Evolutionary conservation across 2,797 vertebrate genomes (phyloP), one percentile per base, ranked within the genome.

Genomic region (Orestias chungarensis): DNA sequence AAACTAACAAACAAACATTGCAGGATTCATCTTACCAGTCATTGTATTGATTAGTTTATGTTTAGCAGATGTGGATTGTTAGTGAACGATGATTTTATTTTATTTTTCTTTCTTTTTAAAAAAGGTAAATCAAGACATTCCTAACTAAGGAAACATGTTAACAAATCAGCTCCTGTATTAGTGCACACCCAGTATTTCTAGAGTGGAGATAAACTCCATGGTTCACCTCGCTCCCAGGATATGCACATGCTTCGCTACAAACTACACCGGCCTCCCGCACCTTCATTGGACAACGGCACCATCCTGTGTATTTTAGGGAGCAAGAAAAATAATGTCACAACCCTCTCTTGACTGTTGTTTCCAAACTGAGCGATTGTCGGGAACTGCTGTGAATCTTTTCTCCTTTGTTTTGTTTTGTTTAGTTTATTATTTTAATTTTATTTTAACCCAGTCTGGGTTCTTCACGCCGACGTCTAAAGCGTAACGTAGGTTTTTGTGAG

Each of bases 111-210:
- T 72, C 25, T 50, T 43, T 64, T 50, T 84, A 10, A 10, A 52
- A 31, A 46, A 94, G 95, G 93, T 95, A 93, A 97, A 96, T 96
- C 95, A 95, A 97, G 94, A 99, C 97, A 98, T 99, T 99, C 97
- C 97, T 97, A 93, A 96, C 93, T 96, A 96, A 96, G 96, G 96
- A 94, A 92, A 87, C 87, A 93, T 91, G 87, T 91, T 92, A 90
- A 91, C 86, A 96, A 95, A 92, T 97, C 93, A 95, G 96, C 97
- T 97, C 96, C 96, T 98, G 97, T 98, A 96, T 95, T 95, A 95
- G 95, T 93, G 91, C 92, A 93, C 91, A 93, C 91, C 88, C 92
- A 93, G 92, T 92, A 91, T 94, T 95, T 94, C 86, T 95, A 95
- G 94, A 92, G 94, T 93, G 94, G 94, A 95, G 95, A 95, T 95